phyloP scores from a whole-genome alignment of 2,888 invertebrate species.

The Stenodema calcarata region DNA sequence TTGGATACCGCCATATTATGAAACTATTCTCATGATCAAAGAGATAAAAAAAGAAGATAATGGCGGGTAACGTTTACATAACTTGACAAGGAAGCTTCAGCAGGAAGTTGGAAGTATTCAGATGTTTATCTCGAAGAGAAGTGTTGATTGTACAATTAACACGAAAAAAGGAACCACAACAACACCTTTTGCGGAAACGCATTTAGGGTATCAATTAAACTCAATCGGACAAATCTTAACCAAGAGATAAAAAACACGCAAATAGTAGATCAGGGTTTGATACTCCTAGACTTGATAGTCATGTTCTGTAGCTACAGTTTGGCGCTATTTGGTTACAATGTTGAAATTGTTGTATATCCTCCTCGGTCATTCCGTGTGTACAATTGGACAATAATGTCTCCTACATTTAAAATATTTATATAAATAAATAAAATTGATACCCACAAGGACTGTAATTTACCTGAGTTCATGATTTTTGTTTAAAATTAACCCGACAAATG shows the following conservation, averaged over 20 bases:
- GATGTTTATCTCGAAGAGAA: not conserved
- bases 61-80: not conserved
- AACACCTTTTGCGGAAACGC: not conserved
- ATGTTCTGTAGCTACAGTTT: not conserved
- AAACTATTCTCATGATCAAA: not conserved
- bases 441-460: too few species aligned
- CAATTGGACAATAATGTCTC: too few species aligned
- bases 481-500: too few species aligned
- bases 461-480: too few species aligned
- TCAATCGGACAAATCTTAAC: not conserved
- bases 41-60: not conserved
- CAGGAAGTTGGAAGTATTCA: not conserved
- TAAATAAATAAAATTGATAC: too few species aligned
- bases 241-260: not conserved
- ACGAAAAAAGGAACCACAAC: too few species aligned
- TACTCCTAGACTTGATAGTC: not conserved
- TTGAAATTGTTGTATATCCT: not conserved
- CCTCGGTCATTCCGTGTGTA: too few species aligned
- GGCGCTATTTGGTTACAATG: not conserved
- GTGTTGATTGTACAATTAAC: not conserved
- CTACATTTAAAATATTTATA: too few species aligned
- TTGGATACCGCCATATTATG: not conserved
- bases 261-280: not conserved
- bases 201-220: not conserved
- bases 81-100: not conserved